Evolutionary conservation across 1,140 invertebrate species (phyloP).

Genomic region (Drepana arcuata): DNA sequence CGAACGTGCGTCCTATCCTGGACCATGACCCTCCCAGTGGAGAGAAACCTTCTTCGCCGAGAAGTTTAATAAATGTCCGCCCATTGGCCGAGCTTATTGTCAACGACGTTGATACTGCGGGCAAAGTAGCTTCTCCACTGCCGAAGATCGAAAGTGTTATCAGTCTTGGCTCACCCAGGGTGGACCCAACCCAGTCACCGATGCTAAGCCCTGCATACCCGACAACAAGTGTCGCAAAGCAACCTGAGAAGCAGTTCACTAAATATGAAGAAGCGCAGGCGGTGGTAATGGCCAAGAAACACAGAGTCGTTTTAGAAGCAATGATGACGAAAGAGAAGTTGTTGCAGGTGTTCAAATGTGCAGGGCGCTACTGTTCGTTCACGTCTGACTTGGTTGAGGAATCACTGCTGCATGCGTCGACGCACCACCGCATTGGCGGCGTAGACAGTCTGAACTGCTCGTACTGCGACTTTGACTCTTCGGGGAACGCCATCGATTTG

Average conservation of each 20-base stretch:
- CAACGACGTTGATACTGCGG: conserved; percentile 1
- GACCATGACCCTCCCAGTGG: background rate
- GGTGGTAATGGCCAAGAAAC: conserved; percentile 38
- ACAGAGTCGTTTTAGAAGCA: conserved; percentile 37
- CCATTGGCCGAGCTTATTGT: conserved; percentile 43
- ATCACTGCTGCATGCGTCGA: conserved; percentile 42
- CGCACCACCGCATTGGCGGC: conserved; percentile 46
- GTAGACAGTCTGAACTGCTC: conserved; percentile 37
- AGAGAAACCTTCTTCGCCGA: conserved; percentile 3
- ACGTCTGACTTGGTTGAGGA: conserved; percentile 45
- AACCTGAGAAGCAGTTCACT: conserved; percentile 19
- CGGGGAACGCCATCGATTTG: conserved; percentile 46
- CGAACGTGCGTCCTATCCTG: background rate
- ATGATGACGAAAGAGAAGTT: conserved; percentile 47
- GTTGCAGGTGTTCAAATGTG: conserved; percentile 50
- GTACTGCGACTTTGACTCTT: conserved; percentile 50
- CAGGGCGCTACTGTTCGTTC: conserved; percentile 53
- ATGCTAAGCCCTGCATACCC: conserved; percentile 14
- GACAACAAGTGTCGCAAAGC: conserved; percentile 4
- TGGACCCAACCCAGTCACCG: conserved; percentile 7
- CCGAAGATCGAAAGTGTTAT: conserved; percentile 50
- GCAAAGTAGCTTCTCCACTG: conserved; percentile 5
- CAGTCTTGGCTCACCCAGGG: conserved; percentile 25
- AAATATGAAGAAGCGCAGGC: conserved; percentile 51
- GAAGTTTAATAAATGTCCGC: conserved; percentile 38